phyloP scores from a whole-genome alignment of 2,113 vertebrate species.

The Microcebus jonahi region DNA sequence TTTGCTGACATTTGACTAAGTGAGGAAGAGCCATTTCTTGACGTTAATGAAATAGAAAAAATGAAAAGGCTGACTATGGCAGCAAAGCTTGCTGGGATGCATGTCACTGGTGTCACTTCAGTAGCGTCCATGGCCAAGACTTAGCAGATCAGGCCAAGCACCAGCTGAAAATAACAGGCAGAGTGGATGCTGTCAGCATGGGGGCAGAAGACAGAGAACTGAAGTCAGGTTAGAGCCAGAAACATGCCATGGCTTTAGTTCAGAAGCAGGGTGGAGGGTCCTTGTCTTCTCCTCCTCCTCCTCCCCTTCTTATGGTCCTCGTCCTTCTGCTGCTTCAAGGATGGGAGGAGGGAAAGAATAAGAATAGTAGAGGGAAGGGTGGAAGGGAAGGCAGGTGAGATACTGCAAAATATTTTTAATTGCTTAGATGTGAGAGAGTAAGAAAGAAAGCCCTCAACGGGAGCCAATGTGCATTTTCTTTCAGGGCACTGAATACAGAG shows the following conservation, averaged over 20 bases:
- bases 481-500: background rate
- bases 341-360: background rate
- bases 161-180: conserved; percentile 49
- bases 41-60: conserved; percentile 24
- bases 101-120: conserved; percentile 6
- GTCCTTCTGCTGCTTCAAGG: background rate
- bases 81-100: background rate
- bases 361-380: background rate
- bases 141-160: background rate
- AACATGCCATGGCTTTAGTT: background rate
- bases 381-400: background rate
- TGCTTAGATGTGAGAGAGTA: background rate
- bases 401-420: background rate
- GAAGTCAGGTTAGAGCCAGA: background rate
- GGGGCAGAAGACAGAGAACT: background rate
- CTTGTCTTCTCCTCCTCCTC: background rate
- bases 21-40: background rate
- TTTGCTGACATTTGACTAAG: background rate
- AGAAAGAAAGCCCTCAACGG: background rate
- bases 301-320: background rate
- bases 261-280: background rate
- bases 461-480: background rate
- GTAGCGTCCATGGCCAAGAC: background rate
- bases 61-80: background rate
- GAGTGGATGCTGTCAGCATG: background rate